Base-by-base conservation (phyloP, 2,113 vertebrate genomes). In the Hyaena hyaena region DNA sequence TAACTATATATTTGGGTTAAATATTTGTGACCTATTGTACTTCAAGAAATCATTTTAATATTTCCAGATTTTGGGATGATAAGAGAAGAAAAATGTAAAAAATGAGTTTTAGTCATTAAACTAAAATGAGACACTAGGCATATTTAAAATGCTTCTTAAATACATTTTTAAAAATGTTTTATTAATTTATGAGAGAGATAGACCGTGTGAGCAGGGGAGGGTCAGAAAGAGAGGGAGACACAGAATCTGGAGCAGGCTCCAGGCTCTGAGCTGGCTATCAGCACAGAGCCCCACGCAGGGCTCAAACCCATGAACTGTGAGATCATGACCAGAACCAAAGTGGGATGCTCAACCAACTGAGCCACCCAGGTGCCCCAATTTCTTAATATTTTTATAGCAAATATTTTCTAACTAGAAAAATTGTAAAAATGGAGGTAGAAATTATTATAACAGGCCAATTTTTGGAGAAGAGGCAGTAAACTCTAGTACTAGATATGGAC, bases 141-240 rank as follows among this genome's bases (percentile, higher is more conserved):
- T 81, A 82, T 86, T 92, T 83, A 68, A 68, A 81, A 53, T 85
- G n/a, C 50, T 88, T 85, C 76, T 74, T 76, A 79, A 95, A 17
- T 53, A 35, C 77, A 12, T 39, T 39, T 39, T 39, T 39, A 3
- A 39, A 39, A 39, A 39, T 39, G 39, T 39, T 39, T 39, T 39
- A 39, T 39, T 39, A 39, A 39, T 39, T 39, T 39, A 39, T 39
- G 39, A 39, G 39, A 39, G 39, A 39, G 39, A 39, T 39, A 39
- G 39, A 39, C 39, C 39, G 39, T 39, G 39, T 39, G 39, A 39
- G 39, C 39, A 39, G 39, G 3, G 39, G 39, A 39, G 39, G 39
- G 39, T 39, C 39, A 39, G 39, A 39, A 3, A 39, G 39, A 39
- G 39, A 39, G 39, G 39, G 39, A 39, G 39, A 39, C 39, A 39